Conservation (phyloP, 2,113 vertebrate species). For the Amphilophus citrinellus region DNA sequence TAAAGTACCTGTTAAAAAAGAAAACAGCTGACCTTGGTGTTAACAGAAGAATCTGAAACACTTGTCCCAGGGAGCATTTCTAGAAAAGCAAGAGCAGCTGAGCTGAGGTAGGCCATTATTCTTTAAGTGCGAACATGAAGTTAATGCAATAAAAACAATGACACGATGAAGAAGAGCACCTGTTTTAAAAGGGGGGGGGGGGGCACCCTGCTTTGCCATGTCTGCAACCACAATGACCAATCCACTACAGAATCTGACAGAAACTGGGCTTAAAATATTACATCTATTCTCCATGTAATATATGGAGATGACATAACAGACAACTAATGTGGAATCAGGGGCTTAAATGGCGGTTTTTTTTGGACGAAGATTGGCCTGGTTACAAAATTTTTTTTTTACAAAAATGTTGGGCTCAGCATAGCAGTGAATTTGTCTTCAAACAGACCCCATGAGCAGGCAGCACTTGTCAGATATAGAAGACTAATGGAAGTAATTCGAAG, state of each 20-base stretch:
- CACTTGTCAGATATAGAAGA: slow-evolving; percentile 49
- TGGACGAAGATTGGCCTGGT: slow-evolving; percentile 34
- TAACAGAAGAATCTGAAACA: not conserved
- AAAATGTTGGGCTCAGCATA: slow-evolving; percentile 53
- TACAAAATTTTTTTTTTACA: slow-evolving; percentile 52
- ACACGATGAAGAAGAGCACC: not conserved
- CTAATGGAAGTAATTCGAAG: slow-evolving; percentile 48
- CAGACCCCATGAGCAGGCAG: slow-evolving; percentile 36
- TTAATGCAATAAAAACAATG: not conserved
- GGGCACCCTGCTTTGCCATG: not conserved
- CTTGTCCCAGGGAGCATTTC: not conserved
- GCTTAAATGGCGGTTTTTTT: slow-evolving; percentile 36
- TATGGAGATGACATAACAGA: slow-evolving; percentile 30
- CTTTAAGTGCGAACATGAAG: not conserved
- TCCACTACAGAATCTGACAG: not conserved
- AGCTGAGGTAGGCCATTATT: not conserved
- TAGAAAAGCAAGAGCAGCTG: not conserved
- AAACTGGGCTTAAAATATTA: slow-evolving; percentile 30
- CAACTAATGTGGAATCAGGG: slow-evolving; percentile 10
- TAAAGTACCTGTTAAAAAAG: not conserved
- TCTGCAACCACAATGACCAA: not conserved
- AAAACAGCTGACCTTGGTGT: not conserved
- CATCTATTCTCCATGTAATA: not conserved
- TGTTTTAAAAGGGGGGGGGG: not conserved
- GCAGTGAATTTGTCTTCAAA: slow-evolving; percentile 54